Base-by-base conservation (phyloP, 2,888 invertebrate genomes). In the Sphaeridia pumilis region DNA sequence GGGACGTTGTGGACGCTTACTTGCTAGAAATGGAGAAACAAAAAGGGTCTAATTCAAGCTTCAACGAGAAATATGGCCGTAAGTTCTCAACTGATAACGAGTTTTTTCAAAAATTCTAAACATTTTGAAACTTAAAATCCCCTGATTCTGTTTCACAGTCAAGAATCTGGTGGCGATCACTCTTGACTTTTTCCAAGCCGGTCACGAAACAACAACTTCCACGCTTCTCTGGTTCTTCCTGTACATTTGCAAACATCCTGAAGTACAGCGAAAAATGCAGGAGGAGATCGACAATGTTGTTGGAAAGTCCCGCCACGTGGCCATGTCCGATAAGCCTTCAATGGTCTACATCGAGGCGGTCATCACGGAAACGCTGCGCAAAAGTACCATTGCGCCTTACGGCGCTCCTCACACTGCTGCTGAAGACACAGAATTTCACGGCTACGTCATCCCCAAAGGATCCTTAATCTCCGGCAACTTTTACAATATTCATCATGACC, bases 221-320 rank as follows among this genome's bases (percentile, higher is more conserved):
- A 43, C 49, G 17, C 43, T 49, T 25, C n/a, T 10, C 3, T 49
- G 49, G 49, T 14, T 25, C n/a, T 43, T 41, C 17, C 20, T 49
- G n/a, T 43, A 43, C 28, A 10, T 49, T 7, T 22, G 27, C 26
- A 17, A 7, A 5, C n/a, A 41, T 17, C 49, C 49, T 12, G 42
- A 42, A n/a, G 43, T 49, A 20, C 49, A 49, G 27, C 20, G n/a
- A n/a, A 49, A 42, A 25, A 21, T 49, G 5, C 43, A 49, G 25
- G 24, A 21, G 7, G 49, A 49, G 28, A 10, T 49, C 17, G 42
- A 43, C 41, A 24, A 17, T 10, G 49, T 49, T 5, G 26, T 49
- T 10, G 49, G 49, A n/a, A 7, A 25, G 4, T 49, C 49, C 12
- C 5, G 49, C 26, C 26, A 10, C n/a, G 24, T 26, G 24, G 7